phyloP scores from a whole-genome alignment of 2,113 vertebrate genomes.

The Globicephala melas region DNA sequence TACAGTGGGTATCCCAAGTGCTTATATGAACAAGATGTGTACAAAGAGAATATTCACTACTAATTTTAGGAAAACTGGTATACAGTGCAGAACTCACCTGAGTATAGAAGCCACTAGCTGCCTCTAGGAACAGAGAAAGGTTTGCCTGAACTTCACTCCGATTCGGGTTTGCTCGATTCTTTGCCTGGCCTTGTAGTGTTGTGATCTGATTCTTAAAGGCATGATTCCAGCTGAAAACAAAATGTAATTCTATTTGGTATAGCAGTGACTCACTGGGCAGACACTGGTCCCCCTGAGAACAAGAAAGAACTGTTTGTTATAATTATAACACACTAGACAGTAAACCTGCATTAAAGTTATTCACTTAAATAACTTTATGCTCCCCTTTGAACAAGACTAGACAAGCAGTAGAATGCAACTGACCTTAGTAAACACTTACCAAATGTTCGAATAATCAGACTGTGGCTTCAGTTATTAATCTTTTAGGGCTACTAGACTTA shows the following conservation, averaged over 20 bases:
- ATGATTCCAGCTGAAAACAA: constrained; percentile 95
- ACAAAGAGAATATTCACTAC: neutral
- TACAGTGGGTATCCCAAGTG: neutral
- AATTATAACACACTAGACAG: constrained; percentile 59
- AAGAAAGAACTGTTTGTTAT: constrained; percentile 74
- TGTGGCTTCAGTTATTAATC: constrained; percentile 30
- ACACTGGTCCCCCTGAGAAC: constrained; percentile 67
- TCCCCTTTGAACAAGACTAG: constrained; percentile 50
- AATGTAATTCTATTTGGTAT: constrained; percentile 72
- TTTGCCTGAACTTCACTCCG: constrained; percentile 98
- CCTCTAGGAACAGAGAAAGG: constrained; percentile 97
- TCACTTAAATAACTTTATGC: constrained; percentile 57
- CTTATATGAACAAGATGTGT: neutral
- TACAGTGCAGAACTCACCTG: constrained; percentile 86
- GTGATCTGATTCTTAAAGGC: constrained; percentile 99
- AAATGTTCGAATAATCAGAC: constrained; percentile 30
- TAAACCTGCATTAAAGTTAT: constrained; percentile 56
- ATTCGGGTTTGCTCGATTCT: constrained; percentile 99
- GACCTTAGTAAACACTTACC: constrained; percentile 46
- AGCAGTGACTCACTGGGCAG: constrained; percentile 69
- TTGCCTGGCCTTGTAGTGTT: constrained; percentile 98
- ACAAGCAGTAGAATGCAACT: constrained; percentile 25
- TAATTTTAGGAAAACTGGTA: neutral
- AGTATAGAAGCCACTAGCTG: constrained; percentile 99
- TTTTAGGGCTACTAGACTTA: constrained; percentile 45